Evolutionary conservation across 1,140 invertebrate genomes (phyloP).

Genomic region (Campoletis sonorensis): DNA sequence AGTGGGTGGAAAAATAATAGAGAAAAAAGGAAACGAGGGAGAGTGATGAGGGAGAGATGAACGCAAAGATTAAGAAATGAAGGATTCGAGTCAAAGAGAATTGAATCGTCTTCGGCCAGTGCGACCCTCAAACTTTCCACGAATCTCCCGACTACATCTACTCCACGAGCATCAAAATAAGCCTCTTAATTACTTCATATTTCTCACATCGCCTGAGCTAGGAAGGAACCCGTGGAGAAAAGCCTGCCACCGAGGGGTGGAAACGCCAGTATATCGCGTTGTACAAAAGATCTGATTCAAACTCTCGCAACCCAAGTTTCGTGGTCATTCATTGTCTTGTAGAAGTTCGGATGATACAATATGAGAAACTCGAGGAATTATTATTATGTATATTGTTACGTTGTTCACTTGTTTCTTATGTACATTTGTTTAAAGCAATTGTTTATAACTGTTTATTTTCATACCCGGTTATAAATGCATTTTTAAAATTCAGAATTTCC

Average conservation of each 20-base stretch:
- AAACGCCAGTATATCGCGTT: not conserved
- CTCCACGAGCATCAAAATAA: conserved; percentile 60
- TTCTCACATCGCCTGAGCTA: conserved; percentile 67
- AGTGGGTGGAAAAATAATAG: too few relatives aligned
- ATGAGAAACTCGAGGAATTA: not conserved
- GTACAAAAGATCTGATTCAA: conserved; percentile 3
- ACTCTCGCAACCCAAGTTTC: not conserved
- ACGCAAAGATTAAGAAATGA: not conserved
- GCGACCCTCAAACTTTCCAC: conserved; percentile 54
- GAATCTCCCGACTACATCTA: conserved; percentile 38
- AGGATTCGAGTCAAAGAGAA: not conserved
- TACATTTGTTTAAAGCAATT: not conserved
- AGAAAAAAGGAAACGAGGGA: not conserved
- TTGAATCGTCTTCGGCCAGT: conserved; percentile 61
- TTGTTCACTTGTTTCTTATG: not conserved
- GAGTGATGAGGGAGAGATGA: conserved; percentile 42
- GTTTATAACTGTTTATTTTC: not conserved
- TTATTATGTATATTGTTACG: too few relatives aligned
- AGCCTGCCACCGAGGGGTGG: not conserved
- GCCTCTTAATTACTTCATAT: conserved; percentile 74
- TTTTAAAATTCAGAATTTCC: too few relatives aligned
- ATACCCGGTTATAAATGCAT: too few relatives aligned
- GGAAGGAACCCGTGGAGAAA: not conserved
- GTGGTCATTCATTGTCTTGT: not conserved
- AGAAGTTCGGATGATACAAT: not conserved